Percentiles rank a stretch among this genome's conserved stretches.
Evolutionary conservation across 2,797 vertebrate genomes (phyloP).

Genomic region (Propithecus perrieri): DNA sequence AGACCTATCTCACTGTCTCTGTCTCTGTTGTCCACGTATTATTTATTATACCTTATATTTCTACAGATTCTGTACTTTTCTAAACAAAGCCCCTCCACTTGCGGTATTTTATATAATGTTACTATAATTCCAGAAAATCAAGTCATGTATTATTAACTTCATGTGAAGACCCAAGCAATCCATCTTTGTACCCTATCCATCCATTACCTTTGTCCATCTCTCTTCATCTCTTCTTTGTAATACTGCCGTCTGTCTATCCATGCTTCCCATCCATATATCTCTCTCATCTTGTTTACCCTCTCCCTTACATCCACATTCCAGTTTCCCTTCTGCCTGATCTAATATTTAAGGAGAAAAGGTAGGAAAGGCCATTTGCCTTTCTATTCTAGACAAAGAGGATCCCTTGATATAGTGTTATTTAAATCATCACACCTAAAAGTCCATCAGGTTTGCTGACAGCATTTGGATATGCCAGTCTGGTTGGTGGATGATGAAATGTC

Average conservation of each 20-base stretch:
- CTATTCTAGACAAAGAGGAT: not conserved
- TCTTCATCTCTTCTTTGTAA: not conserved
- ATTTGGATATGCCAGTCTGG: not conserved
- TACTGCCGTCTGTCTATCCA: not conserved
- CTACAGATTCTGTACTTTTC: not conserved
- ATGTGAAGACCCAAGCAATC: not conserved
- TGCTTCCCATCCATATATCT: not conserved
- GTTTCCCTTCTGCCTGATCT: not conserved
- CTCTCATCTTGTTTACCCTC: not conserved
- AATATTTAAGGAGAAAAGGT: not conserved
- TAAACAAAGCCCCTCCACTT: not conserved
- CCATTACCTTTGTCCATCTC: not conserved
- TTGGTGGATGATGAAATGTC: not conserved
- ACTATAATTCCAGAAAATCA: not conserved
- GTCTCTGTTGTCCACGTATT: not conserved
- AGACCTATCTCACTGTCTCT: not conserved
- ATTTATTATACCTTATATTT: not conserved
- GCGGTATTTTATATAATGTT: not conserved
- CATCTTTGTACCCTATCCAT: not conserved
- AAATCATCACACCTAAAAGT: not conserved
- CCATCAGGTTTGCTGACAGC: not conserved
- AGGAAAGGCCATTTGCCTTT: not conserved
- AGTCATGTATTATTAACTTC: not conserved
- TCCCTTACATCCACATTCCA: not conserved
- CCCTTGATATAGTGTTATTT: not conserved